These are phyloP conservation scores for Xiphydria camelus DNA, from an alignment of 2,888 invertebrate genomes.

Conservation along the genomic window DNA sequence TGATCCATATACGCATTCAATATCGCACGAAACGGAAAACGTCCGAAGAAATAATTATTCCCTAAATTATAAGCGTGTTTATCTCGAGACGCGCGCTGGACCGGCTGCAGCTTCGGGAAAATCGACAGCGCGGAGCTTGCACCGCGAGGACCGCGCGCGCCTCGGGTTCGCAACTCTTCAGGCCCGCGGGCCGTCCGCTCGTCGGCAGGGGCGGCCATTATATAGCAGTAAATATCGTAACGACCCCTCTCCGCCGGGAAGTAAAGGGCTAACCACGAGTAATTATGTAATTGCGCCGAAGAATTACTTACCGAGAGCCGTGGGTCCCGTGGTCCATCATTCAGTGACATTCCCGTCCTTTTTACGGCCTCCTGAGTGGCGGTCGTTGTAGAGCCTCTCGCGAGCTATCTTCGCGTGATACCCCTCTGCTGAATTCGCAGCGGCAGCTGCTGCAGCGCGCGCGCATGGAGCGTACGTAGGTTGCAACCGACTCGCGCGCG, in stretches of 20 bases:
- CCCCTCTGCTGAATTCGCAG: slow-evolving; percentile 15
- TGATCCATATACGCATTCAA: no score
- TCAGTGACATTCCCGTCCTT: slow-evolving; percentile 56
- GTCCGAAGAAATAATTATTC: no score
- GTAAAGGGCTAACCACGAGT: slow-evolving; percentile 46
- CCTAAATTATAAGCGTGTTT: no score
- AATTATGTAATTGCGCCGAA: slow-evolving; percentile 57
- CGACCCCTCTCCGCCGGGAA: slow-evolving; percentile 39
- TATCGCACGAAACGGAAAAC: no score
- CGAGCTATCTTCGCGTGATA: slow-evolving; percentile 25
- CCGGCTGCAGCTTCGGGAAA: no score
- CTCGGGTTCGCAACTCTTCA: background rate
- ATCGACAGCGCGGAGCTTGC: no score
- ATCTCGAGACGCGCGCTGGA: no score
- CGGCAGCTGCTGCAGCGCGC: slow-evolving; percentile 22
- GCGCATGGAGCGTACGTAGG: slow-evolving; percentile 18
- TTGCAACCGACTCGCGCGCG: slow-evolving; percentile 30
- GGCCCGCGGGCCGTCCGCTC: slow-evolving; percentile 14
- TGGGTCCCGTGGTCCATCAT: slow-evolving; percentile 48
- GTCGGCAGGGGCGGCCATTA: slow-evolving; percentile 47
- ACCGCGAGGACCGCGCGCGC: no score
- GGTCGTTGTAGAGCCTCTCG: slow-evolving; percentile 41
- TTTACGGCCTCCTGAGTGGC: slow-evolving; percentile 51
- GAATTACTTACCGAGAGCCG: slow-evolving; percentile 53
- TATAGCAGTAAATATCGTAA: slow-evolving; percentile 57